Evolutionary conservation across 2,888 invertebrate species (phyloP), one percentile per base, ranked within the genome.

Genomic region (Tiliacea aurago): DNA sequence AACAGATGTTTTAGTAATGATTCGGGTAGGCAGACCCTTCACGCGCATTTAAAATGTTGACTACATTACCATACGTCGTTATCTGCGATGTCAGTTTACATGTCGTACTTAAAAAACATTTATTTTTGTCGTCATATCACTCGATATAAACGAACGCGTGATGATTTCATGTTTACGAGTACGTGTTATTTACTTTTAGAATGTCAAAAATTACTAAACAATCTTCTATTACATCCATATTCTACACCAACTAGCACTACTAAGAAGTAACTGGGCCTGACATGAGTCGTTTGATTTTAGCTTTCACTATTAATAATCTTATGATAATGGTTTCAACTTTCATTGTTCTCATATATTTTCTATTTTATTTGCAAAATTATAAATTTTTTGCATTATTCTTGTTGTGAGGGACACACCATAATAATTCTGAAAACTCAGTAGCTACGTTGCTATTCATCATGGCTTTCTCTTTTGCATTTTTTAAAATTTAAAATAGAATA

Each of bases 1-100:
- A 89, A 83, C 91, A 91, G 91, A 91, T 91, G 91, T 90, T 90
- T 86, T 87, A 76, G 65, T 82, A 76, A 78, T 75, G 80, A 83
- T 73, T 73, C 81, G 76, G 72, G 68, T 70, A 79, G 76, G 78
- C 66, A 77, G 78, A 61, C 65, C 76, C 77, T 83, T 76, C 70
- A 73, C 85, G 63, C 85, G 78, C 80, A 84, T 85, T 83, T 78
- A 45, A 65, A 81, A 78, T 49, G 73, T 77, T 84, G 70, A 83
- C 78, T 81, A 67, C 70, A 78, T 77, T 78, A 78, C 65, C 62
- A 49, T 63, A 73, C 43, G 51, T 58, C 68, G 78, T 80, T 84
- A 84, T 86, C 86, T 75, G 23, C 59, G 64, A 59, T 80, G 80
- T 75, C 73, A 65, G 73, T 76, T 70, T 81, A 18, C 61, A 70